Evolutionary conservation across 2,888 invertebrate species (phyloP).

Genomic region (Agrotis segetum): DNA sequence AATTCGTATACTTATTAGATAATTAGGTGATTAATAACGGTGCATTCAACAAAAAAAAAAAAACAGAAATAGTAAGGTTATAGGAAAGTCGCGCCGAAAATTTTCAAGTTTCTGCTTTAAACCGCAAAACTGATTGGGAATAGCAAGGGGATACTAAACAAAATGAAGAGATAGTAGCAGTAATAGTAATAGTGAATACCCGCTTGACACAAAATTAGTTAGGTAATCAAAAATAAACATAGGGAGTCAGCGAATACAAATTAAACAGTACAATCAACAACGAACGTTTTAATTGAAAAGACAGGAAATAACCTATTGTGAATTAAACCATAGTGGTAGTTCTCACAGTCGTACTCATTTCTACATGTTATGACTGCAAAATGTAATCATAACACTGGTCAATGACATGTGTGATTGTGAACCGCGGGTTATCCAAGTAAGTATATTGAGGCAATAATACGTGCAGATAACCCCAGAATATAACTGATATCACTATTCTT

Average conservation of each 20-base stretch:
- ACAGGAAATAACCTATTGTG: slow-evolving; percentile 61
- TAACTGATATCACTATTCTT: slow-evolving; percentile 9
- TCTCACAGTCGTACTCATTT: slow-evolving; percentile 57
- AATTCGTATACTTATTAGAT: too few species aligned
- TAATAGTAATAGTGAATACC: not conserved
- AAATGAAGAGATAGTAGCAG: slow-evolving; percentile 24
- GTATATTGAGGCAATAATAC: slow-evolving; percentile 17
- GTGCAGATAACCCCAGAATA: slow-evolving; percentile 18
- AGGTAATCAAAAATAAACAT: slow-evolving; percentile 26
- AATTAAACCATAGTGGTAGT: slow-evolving; percentile 47
- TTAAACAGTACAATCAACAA: slow-evolving; percentile 25
- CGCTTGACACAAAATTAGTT: slow-evolving; percentile 17
- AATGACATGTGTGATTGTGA: slow-evolving; percentile 50
- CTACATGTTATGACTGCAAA: slow-evolving; percentile 49
- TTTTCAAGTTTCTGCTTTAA: too few species aligned
- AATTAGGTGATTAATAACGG: too few species aligned
- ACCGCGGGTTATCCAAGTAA: slow-evolving; percentile 34
- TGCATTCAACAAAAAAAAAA: too few species aligned
- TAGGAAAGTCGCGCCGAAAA: too few species aligned
- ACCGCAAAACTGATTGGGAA: too few species aligned
- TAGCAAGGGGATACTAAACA: too few species aligned
- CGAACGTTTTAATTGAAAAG: slow-evolving; percentile 54
- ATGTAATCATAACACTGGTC: slow-evolving; percentile 61
- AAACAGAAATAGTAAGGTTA: too few species aligned
- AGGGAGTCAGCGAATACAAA: slow-evolving; percentile 25